phyloP scores from a whole-genome alignment of 2,113 vertebrate genomes.

The Platysteira castanea region DNA sequence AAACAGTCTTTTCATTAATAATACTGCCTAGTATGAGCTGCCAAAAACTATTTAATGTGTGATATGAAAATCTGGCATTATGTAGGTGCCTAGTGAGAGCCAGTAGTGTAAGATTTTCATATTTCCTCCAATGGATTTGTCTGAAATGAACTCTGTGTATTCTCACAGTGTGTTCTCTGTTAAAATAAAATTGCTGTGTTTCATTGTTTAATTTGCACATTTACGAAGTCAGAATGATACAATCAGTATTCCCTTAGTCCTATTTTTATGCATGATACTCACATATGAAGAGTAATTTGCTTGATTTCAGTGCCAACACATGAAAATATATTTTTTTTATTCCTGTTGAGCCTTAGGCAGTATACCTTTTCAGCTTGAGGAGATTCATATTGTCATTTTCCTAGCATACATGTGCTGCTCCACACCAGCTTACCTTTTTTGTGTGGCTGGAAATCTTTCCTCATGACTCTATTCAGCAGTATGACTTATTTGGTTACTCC shows the following conservation, averaged over 20 bases:
- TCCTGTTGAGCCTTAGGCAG: background rate
- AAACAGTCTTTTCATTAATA: constrained; percentile 34
- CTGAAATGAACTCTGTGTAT: background rate
- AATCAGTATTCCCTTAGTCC: background rate
- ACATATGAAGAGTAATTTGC: background rate
- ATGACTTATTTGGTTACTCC: background rate
- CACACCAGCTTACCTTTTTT: background rate
- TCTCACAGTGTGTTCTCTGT: background rate
- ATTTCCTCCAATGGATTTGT: background rate
- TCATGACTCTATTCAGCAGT: background rate
- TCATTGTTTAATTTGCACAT: background rate
- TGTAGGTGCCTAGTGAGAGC: background rate
- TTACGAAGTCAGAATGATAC: background rate
- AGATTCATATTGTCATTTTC: background rate
- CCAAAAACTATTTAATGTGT: constrained; percentile 31
- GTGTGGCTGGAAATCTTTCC: background rate
- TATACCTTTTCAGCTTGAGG: background rate
- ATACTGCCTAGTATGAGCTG: background rate
- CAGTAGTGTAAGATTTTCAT: background rate
- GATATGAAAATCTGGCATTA: constrained; percentile 6
- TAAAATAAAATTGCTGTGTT: background rate
- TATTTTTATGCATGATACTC: background rate
- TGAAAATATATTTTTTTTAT: background rate
- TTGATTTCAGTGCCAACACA: background rate
- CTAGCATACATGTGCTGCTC: background rate